Evolutionary conservation across 1,140 invertebrate genomes (phyloP).

Genomic region (Drosophila truncata): DNA sequence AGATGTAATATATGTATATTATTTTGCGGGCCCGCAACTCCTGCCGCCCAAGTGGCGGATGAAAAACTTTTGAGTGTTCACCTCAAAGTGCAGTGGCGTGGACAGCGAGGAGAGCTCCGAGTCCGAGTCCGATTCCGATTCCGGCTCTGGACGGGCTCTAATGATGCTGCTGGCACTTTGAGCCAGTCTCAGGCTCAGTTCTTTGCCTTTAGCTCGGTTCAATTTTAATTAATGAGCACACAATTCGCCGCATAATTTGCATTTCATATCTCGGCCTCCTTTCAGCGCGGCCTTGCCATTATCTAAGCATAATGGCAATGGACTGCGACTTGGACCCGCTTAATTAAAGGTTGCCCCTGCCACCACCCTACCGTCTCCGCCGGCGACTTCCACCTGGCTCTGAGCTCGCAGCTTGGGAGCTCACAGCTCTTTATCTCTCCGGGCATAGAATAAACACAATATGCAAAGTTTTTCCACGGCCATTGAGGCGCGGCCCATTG

Average conservation of each 20-base stretch:
- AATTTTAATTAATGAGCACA: constrained; percentile 83
- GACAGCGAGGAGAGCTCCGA: constrained; percentile 50
- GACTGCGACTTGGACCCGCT: constrained; percentile 69
- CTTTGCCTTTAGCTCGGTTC: constrained; percentile 63
- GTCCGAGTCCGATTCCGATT: neutral
- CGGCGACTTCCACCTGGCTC: constrained; percentile 32
- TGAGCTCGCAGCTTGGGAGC: neutral
- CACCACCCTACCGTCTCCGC: constrained; percentile 10
- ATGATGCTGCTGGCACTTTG: constrained; percentile 60
- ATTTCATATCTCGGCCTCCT: constrained; percentile 48
- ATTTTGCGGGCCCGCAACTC: constrained; percentile 28
- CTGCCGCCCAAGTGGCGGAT: constrained; percentile 1
- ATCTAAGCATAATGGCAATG: constrained; percentile 76
- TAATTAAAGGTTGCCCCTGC: constrained; percentile 65
- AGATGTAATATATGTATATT: constrained; percentile 64
- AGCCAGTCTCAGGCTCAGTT: constrained; percentile 14
- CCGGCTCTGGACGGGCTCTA: constrained; percentile 24
- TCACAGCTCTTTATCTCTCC: constrained; percentile 54
- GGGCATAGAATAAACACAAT: constrained; percentile 82
- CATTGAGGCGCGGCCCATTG: constrained; percentile 77
- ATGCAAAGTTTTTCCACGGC: constrained; percentile 70
- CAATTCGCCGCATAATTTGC: constrained; percentile 79
- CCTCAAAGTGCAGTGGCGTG: constrained; percentile 78
- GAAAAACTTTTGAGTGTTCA: constrained; percentile 77
- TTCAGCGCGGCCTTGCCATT: constrained; percentile 60